Evolutionary conservation across 2,113 vertebrate genomes (phyloP), one percentile per base, ranked within the genome.

Genomic region (Atlantisia rogersi): DNA sequence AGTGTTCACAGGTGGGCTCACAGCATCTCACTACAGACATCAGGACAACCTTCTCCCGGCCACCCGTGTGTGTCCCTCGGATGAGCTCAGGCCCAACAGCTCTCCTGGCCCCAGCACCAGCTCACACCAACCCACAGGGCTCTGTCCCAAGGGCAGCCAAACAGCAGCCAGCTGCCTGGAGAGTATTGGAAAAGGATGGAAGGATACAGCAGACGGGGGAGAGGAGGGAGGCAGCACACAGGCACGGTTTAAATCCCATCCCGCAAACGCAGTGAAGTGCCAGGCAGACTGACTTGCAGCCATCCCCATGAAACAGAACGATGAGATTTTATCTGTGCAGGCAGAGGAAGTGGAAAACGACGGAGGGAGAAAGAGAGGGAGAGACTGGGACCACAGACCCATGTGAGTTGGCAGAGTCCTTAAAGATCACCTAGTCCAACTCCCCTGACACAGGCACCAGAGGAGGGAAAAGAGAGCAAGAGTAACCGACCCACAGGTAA

Each of bases 1-100:
- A 20, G 32, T 4, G 11, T 15, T 25, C 44, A 3, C 14, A 6
- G 1, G 7, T 3, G 3, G 1, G 31, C 52, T 12, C 2, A 0
- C 44, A 16, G 28, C 9, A 1, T 20, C 8, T 39, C 20, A 11
- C 5, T 2, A 52, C 25, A 6, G 37, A 3, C 11, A n/a, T 26
- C 39, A 6, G 59, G 0, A 11, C 28, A 32, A 3, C 11, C 20
- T 16, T 10, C 24, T 12, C 17, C 21, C 6, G 1, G 28, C 5
- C 74, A 9, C 58, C 44, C 29, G 3, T 32, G 12, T 5, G 4
- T 9, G 35, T 44, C 37, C 65, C 59, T 22, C 3, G 2, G 24
- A 8, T 0, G 6, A 53, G 65, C 44, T 31, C 74, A 1, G 1
- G 4, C 2, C 22, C 2, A 5, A 22, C 44, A 52, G 67, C 28